These are phyloP conservation scores for Coreius guichenoti DNA, from an alignment of 2,797 vertebrate genomes.

Conservation along the genomic window DNA sequence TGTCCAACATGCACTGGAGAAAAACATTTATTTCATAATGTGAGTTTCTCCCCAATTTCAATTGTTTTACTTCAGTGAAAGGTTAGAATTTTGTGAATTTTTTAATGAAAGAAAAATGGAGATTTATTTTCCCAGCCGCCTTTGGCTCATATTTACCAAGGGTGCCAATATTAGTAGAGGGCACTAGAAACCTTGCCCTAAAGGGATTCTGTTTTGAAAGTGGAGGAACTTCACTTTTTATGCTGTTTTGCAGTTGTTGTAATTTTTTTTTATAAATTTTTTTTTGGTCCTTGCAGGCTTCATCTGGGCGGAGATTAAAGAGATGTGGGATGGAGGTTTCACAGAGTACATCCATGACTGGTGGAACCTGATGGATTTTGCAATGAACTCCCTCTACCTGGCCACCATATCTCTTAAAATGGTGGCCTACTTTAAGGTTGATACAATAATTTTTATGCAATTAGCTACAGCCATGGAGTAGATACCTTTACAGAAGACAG, in stretches of 20 bases:
- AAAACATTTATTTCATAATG: too few species aligned
- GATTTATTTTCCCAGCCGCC: too few species aligned
- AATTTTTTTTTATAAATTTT: neutral
- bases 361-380: conserved; percentile 99
- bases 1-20: too few species aligned
- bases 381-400: conserved; percentile 98
- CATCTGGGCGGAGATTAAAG: conserved; percentile 99
- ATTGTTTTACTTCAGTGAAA: too few species aligned
- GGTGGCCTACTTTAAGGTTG: conserved; percentile 96
- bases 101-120: too few species aligned
- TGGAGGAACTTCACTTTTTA: neutral
- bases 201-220: neutral
- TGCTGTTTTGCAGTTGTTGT: neutral
- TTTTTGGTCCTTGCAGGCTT: conserved; percentile 81
- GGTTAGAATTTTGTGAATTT: too few species aligned
- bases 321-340: conserved; percentile 99
- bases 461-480: neutral
- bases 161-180: too few species aligned
- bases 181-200: neutral
- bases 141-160: too few species aligned
- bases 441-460: neutral
- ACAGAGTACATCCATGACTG: conserved; percentile 97
- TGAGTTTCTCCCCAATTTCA: too few species aligned
- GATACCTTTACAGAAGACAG: neutral
- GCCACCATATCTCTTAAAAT: conserved; percentile 98